phyloP scores from a whole-genome alignment of 1,140 invertebrate species.

The Drosophila sucinea region DNA sequence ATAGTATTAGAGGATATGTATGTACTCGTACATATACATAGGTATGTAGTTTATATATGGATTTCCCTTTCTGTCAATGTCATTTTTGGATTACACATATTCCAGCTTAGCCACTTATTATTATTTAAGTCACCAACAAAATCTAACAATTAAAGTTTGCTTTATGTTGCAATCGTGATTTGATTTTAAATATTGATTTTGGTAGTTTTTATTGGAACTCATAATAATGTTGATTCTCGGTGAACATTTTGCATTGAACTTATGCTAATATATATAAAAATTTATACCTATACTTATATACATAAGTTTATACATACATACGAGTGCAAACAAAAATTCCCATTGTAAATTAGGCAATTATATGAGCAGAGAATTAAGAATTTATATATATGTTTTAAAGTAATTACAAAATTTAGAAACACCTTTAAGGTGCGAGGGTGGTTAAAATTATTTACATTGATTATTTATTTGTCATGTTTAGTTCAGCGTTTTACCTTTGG shows the following conservation, averaged over 20 bases:
- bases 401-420: too few relatives aligned
- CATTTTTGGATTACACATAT: constrained; percentile 44
- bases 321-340: too few relatives aligned
- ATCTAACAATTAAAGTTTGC: constrained; percentile 55
- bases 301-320: background rate
- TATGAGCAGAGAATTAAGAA: too few relatives aligned
- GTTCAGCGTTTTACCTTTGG: too few relatives aligned
- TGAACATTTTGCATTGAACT: constrained; percentile 21
- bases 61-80: constrained; percentile 54
- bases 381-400: too few relatives aligned
- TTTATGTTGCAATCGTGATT: constrained; percentile 52
- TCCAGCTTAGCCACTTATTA: constrained; percentile 31
- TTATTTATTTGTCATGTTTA: too few relatives aligned
- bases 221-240: constrained; percentile 24
- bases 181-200: constrained; percentile 48
- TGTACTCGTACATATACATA: constrained; percentile 2
- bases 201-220: constrained; percentile 29
- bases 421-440: too few relatives aligned
- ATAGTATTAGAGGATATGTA: constrained; percentile 30
- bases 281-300: background rate
- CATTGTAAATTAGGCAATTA: too few relatives aligned
- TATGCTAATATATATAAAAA: constrained; percentile 18
- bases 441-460: too few relatives aligned
- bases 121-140: constrained; percentile 53
- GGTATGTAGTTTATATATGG: constrained; percentile 28